These are phyloP conservation scores for Hyperoplus immaculatus DNA, from an alignment of 2,797 vertebrate genomes.

Conservation along the genomic window DNA sequence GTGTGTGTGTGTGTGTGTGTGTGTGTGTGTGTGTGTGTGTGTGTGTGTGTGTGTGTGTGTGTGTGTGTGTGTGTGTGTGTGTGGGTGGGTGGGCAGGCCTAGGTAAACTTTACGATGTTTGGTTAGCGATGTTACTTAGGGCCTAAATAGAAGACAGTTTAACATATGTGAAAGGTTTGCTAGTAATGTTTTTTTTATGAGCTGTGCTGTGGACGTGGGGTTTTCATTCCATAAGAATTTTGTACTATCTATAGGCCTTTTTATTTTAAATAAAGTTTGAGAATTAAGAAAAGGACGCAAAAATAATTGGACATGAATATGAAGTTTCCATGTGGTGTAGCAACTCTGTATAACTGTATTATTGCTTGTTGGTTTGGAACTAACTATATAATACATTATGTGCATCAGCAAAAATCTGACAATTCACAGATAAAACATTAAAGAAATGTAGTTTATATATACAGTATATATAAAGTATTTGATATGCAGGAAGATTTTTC, in stretches of 20 bases:
- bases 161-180: neutral
- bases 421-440: neutral
- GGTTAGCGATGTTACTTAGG: neutral
- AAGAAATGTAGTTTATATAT: neutral
- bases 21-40: constrained; percentile 37
- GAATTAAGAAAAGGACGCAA: neutral
- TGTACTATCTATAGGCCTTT: neutral
- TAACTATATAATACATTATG: neutral
- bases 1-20: constrained; percentile 22
- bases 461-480: neutral
- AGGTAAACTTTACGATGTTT: constrained; percentile 52
- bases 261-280: neutral
- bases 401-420: neutral
- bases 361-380: neutral
- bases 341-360: neutral
- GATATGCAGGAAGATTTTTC: neutral
- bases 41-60: constrained; percentile 32
- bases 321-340: neutral
- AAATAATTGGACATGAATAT: neutral
- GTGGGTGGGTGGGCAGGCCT: constrained; percentile 32
- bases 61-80: constrained; percentile 18
- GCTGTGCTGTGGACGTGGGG: neutral
- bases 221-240: neutral
- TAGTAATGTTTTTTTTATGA: neutral
- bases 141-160: neutral